A percentile compares a stretch with the other conserved stretches of the same genome.
These are phyloP conservation scores for Chelonus formosanus DNA, from an alignment of 2,888 invertebrate genomes.

Conservation along the genomic window DNA sequence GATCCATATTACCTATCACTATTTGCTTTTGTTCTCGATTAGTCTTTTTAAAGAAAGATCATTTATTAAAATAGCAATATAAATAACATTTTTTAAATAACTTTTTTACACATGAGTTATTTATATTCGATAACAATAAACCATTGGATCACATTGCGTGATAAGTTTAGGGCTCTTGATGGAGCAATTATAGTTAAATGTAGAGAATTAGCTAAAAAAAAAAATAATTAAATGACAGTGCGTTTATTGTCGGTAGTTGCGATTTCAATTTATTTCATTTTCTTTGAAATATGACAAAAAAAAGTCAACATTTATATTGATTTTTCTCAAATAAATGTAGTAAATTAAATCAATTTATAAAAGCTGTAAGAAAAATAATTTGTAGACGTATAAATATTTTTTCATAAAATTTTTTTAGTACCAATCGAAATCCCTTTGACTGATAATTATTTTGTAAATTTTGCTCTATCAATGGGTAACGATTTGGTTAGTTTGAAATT, in stretches of 20 bases:
- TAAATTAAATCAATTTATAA: too few species aligned
- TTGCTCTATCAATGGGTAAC: conserved; percentile 12
- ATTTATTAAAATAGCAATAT: neutral
- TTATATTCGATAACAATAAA: conserved; percentile 3
- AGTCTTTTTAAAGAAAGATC: too few species aligned
- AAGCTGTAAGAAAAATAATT: too few species aligned
- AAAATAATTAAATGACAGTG: conserved; percentile 11
- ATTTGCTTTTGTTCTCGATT: too few species aligned
- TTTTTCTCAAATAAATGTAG: too few species aligned
- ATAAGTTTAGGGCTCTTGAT: conserved; percentile 20
- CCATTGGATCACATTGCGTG: conserved; percentile 20
- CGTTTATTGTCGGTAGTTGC: conserved; percentile 40
- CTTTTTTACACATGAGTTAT: conserved; percentile 12
- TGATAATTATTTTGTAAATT: conserved; percentile 21
- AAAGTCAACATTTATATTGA: too few species aligned
- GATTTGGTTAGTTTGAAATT: conserved; percentile 12
- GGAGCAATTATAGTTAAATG: conserved; percentile 18
- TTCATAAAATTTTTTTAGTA: neutral
- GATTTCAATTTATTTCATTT: neutral
- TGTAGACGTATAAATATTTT: neutral
- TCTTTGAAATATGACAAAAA: too few species aligned
- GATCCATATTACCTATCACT: neutral
- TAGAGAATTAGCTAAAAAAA: conserved; percentile 21
- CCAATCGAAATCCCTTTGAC: conserved; percentile 4
- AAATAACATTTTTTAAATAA: conserved; percentile 1